Evolutionary conservation across 2,888 invertebrate genomes (phyloP), one percentile per base, ranked within the genome.

Genomic region (Chelonus formosanus): DNA sequence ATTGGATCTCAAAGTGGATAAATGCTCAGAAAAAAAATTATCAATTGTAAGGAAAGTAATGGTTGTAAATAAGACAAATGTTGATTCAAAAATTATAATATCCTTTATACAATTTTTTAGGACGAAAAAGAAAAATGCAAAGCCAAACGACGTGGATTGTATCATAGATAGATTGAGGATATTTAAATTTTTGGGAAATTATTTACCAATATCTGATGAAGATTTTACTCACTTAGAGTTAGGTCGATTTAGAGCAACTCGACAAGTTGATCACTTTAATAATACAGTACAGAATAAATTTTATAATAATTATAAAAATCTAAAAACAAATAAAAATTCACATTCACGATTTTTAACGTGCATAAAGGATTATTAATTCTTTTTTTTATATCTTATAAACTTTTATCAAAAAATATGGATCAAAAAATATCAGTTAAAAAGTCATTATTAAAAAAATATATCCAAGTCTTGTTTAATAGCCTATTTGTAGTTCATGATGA

Each of bases 101-200:
- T 31, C 7, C 36, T 56, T 8, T 36, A 7, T 56, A 35, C n/a
- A 55, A 43, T 43, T 3, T 34, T 57, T 44, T 43, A 44, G 35
- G 54, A 45, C 20, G 50, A 50, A 52, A 44, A 44, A 40, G 44
- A 47, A 31, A 58, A 50, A 53, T 52, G 56, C 56, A 63, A 63
- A 59, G 43, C 59, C 54, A 52, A 64, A 52, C 59, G 59, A 65
- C 58, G 20, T 58, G 31, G 54, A 65, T 36, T 65, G 65, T 40
- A 65, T 47, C 36, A 47, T 59, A 8, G 54, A 45, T 48, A 44
- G 59, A 35, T n/a, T 43, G 35, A 65, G 31, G 31, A 44, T 59
- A 20, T 59, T 53, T 5, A 65, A 54, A 8, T 35, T 44, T 5
- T 10, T 63, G 3, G 36, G 47, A 54, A 54, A 58, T 10, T 40